Evolutionary conservation across 1,140 invertebrate species (phyloP), one percentile per base, ranked within the genome.

Genomic region (Bombus haemorrhoidalis): DNA sequence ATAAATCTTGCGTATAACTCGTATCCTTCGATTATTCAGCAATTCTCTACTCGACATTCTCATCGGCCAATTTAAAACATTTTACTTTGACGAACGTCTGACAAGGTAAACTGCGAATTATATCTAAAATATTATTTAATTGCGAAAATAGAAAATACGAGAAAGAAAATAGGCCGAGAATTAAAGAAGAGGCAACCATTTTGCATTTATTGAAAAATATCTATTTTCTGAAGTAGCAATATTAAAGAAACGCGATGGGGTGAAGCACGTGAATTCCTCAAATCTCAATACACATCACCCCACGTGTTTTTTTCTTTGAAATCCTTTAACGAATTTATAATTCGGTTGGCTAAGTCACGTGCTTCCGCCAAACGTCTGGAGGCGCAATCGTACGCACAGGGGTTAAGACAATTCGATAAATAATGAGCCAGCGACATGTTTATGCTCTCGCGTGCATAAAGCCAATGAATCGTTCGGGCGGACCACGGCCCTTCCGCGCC

Each of bases 341-440:
- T 77, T 47, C 39, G 12, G 12, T 13, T 62, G 47, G 0, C 18
- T 15, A 13, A 39, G 69, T 83, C 43, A 80, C 74, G 71, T 76
- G 69, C 75, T 75, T 72, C 79, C 64, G 84, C 15, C 47, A 53
- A 53, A 53, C 18, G 47, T 53, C 47, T 53, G 5, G 18, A 53
- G 47, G 68, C 88, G 69, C 47, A 78, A 87, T 68, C 53, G 64
- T 72, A 66, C 74, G 80, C 79, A 76, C 83, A 77, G 84, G 66
- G 68, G 43, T 71, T 89, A 91, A 92, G 89, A 93, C 92, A 92
- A 93, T 93, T 92, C 91, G 87, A 93, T 93, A 93, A 93, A 93
- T 93, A 90, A 93, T 90, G 87, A 87, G 74, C 83, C 81, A 74
- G 43, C 84, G 91, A 93, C 92, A 92, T 89, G 87, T 92, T 93